These are phyloP conservation scores for Pachyramphus minor DNA, from an alignment of 2,113 vertebrate genomes.

Conservation along the genomic window DNA sequence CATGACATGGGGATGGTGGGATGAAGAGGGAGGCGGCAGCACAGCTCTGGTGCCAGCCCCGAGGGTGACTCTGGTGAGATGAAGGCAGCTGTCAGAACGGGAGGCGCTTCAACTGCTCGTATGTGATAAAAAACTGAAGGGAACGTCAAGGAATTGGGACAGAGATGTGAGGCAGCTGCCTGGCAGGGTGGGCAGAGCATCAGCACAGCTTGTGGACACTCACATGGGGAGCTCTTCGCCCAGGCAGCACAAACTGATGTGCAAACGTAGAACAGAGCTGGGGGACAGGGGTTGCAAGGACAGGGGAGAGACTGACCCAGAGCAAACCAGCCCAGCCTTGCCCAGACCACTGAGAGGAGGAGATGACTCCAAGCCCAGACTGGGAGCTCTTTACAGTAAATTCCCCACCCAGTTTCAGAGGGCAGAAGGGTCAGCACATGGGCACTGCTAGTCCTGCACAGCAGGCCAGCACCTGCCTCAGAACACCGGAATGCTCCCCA, in stretches of 20 bases:
- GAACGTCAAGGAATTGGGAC: conserved; percentile 72
- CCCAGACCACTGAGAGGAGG: background rate
- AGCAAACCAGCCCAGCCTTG: background rate
- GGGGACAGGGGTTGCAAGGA: background rate
- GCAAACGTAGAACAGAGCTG: too few species aligned
- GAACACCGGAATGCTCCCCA: background rate
- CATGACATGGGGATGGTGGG: background rate
- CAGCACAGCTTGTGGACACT: background rate
- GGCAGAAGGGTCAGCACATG: background rate
- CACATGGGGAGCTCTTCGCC: fast-evolving
- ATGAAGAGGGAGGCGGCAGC: conserved; percentile 1
- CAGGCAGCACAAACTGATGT: background rate
- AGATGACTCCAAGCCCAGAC: background rate
- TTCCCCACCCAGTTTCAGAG: background rate
- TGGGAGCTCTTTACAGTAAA: background rate
- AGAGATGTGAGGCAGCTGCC: background rate
- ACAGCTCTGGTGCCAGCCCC: background rate
- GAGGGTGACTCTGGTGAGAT: background rate
- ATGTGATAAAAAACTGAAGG: conserved; percentile 95
- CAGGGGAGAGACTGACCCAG: background rate
- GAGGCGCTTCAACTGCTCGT: conserved; percentile 93
- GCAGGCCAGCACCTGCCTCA: background rate
- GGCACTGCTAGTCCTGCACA: background rate
- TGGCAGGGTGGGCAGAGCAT: background rate
- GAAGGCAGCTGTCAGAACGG: conserved; percentile 77